These are phyloP conservation scores for Melopsittacus undulatus DNA, from an alignment of 2,797 vertebrate genomes.

Conservation along the genomic window DNA sequence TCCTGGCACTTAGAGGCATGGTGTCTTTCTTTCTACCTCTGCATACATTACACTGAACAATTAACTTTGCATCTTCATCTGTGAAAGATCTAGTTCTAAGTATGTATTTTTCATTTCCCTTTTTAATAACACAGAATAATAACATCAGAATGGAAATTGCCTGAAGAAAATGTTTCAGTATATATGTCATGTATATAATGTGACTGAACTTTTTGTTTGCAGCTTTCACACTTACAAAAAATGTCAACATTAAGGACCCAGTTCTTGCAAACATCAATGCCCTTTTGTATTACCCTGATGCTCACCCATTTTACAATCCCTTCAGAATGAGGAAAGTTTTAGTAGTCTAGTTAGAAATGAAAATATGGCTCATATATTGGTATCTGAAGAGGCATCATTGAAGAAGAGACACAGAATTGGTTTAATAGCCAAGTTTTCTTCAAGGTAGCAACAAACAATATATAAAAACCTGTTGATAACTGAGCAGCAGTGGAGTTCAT, in stretches of 20 bases:
- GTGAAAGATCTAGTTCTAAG: neutral
- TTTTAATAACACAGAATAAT: neutral
- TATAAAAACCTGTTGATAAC: neutral
- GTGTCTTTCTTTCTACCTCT: neutral
- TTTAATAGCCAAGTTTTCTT: neutral
- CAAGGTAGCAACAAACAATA: neutral
- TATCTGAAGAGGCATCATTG: neutral
- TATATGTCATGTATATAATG: neutral
- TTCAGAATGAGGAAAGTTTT: neutral
- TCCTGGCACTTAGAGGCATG: neutral
- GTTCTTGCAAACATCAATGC: neutral
- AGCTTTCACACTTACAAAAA: neutral
- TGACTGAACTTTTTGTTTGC: neutral
- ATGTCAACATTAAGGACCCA: neutral
- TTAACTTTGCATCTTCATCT: neutral
- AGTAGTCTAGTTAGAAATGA: neutral
- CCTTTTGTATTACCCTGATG: neutral
- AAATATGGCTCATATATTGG: neutral
- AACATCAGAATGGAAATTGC: neutral
- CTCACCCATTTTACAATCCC: neutral
- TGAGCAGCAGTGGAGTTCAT: neutral
- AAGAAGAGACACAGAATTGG: neutral
- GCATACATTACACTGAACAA: neutral
- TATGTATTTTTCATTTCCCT: neutral
- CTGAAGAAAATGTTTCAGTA: neutral